phyloP scores from a whole-genome alignment of 2,113 vertebrate species.

The Syngnathus floridae region DNA sequence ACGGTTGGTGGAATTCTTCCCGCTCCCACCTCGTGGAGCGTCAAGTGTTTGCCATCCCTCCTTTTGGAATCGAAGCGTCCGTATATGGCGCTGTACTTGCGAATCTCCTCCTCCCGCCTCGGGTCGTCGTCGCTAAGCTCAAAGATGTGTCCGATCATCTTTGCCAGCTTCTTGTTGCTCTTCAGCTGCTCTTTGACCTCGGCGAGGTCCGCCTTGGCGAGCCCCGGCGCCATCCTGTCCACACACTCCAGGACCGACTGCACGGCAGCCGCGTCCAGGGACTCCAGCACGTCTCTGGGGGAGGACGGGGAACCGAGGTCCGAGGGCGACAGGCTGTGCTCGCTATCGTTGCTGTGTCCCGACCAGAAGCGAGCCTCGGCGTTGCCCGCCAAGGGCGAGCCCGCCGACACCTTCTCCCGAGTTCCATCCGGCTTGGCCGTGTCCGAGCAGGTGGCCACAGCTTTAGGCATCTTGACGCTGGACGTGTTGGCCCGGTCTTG shows the following conservation, averaged over 20 bases:
- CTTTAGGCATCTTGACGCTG: slow-evolving; percentile 80
- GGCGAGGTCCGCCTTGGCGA: slow-evolving; percentile 75
- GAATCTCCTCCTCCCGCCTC: slow-evolving; percentile 88
- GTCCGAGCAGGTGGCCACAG: slow-evolving; percentile 75
- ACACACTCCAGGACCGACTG: slow-evolving; percentile 91
- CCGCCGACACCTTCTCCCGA: slow-evolving; percentile 62
- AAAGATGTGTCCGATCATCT: slow-evolving; percentile 97
- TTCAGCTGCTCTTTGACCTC: slow-evolving; percentile 88
- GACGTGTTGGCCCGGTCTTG: slow-evolving; percentile 72
- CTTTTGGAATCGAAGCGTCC: slow-evolving; percentile 97
- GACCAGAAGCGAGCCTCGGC: slow-evolving; percentile 83
- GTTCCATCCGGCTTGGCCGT: slow-evolving; percentile 59
- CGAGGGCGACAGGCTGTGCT: slow-evolving; percentile 84
- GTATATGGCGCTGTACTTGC: slow-evolving; percentile 98
- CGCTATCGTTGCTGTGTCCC: slow-evolving; percentile 82
- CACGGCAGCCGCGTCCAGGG: slow-evolving; percentile 81
- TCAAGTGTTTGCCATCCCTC: slow-evolving; percentile 94
- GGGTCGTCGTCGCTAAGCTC: slow-evolving; percentile 90
- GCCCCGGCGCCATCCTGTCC: slow-evolving; percentile 82
- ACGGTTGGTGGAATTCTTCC: background rate
- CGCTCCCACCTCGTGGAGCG: slow-evolving; percentile 85
- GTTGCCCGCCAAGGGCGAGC: slow-evolving; percentile 72
- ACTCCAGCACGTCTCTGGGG: slow-evolving; percentile 85
- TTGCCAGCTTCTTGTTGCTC: slow-evolving; percentile 93
- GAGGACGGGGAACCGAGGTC: slow-evolving; percentile 90